Evolutionary conservation across 2,113 vertebrate species (phyloP), one percentile per base, ranked within the genome.

Genomic region (Tragelaphus buxtoni): DNA sequence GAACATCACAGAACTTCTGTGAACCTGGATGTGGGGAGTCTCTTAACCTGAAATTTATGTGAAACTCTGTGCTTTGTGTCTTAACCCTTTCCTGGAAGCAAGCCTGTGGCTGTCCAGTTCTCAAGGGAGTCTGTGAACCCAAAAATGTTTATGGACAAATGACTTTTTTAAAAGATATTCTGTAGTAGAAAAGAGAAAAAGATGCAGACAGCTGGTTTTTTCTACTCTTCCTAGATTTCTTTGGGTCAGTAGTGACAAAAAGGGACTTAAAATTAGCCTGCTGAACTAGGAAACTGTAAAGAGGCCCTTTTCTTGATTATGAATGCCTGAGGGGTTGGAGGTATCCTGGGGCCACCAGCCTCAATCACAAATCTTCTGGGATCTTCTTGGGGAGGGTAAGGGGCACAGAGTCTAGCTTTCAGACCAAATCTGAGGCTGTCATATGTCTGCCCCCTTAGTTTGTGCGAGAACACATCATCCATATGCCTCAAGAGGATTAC

Each of bases 401-500:
- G 9, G 39, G 2, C 22, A 6, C 1, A 0, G n/a, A 76, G 60
- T 28, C 87, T 14, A 11, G 5, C 47, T 79, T 83, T 72, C 83
- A 90, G 11, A 87, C 60, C 16, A 56, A 76, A 53, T 74, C 85
- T 93, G 77, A 96, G 39, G 65, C 3, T 83, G 42, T 28, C 45
- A 2, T 95, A 79, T 97, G 30, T 97, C 82, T 97, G 95, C 60
- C 82, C 20, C 81, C n/a, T 3, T 98, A 99, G 99, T 99, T 99
- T 94, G 98, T 98, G 17, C 97, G 98, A 80, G 98, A 99, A 96
- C 98, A 98, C 60, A 91, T 99, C 30, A 98, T 99, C 81, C 98
- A 98, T 45, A 99, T 99, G 98, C 96, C 98, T 24, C 97, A 97
- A 49, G 98, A 98, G 10, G 98, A 99, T 58, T 99, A 99, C 28